phyloP scores from a whole-genome alignment of 2,113 vertebrate genomes.

The Sylvilagus bachmani region DNA sequence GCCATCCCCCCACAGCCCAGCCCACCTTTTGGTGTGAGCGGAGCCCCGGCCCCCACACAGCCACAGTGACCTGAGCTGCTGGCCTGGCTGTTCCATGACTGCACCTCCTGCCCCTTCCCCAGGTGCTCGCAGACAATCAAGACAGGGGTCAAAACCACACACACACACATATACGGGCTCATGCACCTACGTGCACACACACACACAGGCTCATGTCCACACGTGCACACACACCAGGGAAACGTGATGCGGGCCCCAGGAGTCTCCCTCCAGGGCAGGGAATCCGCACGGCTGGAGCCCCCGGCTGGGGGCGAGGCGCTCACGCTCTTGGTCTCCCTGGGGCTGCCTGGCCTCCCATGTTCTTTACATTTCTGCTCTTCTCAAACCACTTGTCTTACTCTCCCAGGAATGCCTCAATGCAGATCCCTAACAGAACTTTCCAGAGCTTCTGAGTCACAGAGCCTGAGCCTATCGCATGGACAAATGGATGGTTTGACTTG shows the following conservation, averaged over 20 bases:
- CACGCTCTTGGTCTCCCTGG: neutral
- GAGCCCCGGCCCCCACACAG: neutral
- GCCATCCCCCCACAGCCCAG: neutral
- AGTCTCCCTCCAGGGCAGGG: neutral
- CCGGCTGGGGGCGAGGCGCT: accelerated
- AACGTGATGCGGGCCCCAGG: neutral
- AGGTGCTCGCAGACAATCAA: neutral
- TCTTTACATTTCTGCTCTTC: neutral
- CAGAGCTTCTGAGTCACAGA: neutral
- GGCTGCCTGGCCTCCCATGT: neutral
- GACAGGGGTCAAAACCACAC: neutral
- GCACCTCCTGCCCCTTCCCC: neutral
- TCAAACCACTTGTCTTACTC: neutral
- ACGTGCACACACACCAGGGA: neutral
- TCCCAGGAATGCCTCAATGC: neutral
- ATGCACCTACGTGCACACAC: neutral
- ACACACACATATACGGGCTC: neutral
- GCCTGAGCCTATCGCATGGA: neutral
- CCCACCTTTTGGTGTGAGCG: too few species aligned
- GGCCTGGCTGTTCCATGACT: accelerated
- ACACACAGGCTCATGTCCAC: neutral
- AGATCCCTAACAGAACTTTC: neutral
- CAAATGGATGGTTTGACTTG: neutral
- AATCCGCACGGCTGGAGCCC: accelerated
- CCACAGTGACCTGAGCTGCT: neutral